Evolutionary conservation across 2,888 invertebrate genomes (phyloP).

Genomic region (Chydorus sphaericus): DNA sequence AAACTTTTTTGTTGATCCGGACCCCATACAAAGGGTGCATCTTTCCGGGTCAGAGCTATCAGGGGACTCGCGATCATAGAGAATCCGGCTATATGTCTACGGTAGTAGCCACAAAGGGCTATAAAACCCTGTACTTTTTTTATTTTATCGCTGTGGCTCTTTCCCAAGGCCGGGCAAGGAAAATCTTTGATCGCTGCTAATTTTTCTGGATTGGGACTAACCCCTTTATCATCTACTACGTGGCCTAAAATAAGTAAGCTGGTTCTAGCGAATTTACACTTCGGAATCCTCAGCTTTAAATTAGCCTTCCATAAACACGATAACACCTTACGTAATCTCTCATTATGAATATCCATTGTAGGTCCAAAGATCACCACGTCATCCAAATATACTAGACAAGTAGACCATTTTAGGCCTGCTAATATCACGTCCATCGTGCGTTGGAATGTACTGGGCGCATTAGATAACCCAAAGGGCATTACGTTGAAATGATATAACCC

Average conservation of each 20-base stretch:
- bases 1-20: neutral
- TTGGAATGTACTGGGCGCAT: neutral
- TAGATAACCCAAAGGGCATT: too few relatives aligned
- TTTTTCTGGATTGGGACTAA: slow-evolving; percentile 1
- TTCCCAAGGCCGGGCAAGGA: neutral
- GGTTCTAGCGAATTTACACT: slow-evolving; percentile 3
- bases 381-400: slow-evolving; percentile 14
- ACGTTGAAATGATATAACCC: neutral
- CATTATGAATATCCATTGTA: neutral
- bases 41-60: slow-evolving; percentile 1
- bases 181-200: neutral
- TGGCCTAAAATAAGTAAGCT: slow-evolving; percentile 10
- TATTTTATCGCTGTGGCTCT: neutral
- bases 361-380: slow-evolving; percentile 1
- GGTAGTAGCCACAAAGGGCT: slow-evolving; percentile 7
- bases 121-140: slow-evolving; percentile 1
- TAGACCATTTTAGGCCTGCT: neutral
- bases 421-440: neutral
- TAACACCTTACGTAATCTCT: neutral
- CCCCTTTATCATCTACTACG: neutral
- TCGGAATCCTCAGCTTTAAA: neutral
- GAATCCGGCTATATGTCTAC: neutral
- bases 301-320: neutral
- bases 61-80: slow-evolving; percentile 10
- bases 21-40: neutral